Evolutionary conservation across 2,888 invertebrate genomes (phyloP).

Genomic region (Drosophila antonietae): DNA sequence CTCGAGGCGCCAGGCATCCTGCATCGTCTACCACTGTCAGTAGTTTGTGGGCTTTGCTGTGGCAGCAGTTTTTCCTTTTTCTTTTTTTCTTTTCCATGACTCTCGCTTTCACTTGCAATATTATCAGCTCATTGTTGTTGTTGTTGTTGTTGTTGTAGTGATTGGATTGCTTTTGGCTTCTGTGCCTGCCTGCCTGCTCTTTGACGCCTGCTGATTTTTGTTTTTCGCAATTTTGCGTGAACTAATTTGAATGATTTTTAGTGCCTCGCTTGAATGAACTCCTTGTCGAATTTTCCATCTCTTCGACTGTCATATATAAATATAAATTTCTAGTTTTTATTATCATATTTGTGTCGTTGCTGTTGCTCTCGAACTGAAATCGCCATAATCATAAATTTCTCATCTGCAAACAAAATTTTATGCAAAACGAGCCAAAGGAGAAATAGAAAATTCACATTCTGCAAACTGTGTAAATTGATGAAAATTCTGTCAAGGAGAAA

Average conservation of each 20-base stretch:
- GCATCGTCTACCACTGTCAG: slow-evolving; percentile 53
- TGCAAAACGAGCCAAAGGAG: slow-evolving; percentile 18
- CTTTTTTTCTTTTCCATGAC: slow-evolving; percentile 16
- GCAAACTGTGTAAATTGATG: not conserved
- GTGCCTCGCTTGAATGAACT: slow-evolving; percentile 41
- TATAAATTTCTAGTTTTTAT: slow-evolving; percentile 70
- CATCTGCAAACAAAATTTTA: slow-evolving; percentile 38
- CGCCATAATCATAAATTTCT: slow-evolving; percentile 58
- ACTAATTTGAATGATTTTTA: slow-evolving; percentile 74
- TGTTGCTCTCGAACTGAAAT: slow-evolving; percentile 4
- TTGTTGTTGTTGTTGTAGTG: slow-evolving; percentile 45
- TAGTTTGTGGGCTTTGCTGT: slow-evolving; percentile 36
- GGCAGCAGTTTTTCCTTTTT: slow-evolving; percentile 36
- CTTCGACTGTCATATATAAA: slow-evolving; percentile 20
- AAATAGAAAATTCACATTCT: slow-evolving; percentile 14
- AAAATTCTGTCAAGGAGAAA: slow-evolving; percentile 1
- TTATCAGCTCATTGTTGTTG: slow-evolving; percentile 48
- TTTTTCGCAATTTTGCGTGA: slow-evolving; percentile 56
- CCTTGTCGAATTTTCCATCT: slow-evolving; percentile 2
- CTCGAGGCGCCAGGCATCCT: slow-evolving; percentile 73
- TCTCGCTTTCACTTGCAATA: slow-evolving; percentile 69
- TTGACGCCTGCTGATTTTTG: slow-evolving; percentile 34
- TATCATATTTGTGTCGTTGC: slow-evolving; percentile 62
- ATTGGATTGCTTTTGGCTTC: slow-evolving; percentile 66
- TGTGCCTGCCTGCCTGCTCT: not conserved